These are phyloP conservation scores for Anguilla megastoma DNA, from an alignment of 2,797 vertebrate genomes.

Conservation along the genomic window DNA sequence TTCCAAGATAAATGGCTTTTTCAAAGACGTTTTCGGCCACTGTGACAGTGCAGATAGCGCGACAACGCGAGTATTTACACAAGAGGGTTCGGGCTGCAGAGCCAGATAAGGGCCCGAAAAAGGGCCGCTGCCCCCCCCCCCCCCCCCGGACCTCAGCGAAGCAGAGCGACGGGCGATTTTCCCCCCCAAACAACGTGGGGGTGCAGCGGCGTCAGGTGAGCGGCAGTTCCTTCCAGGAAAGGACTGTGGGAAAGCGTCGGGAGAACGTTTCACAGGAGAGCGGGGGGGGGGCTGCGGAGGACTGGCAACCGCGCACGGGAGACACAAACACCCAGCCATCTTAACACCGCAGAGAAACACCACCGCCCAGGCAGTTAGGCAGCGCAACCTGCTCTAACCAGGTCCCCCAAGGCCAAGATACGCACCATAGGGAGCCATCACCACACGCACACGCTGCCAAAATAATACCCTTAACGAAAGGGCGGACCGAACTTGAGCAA, in stretches of 20 bases:
- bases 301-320: constrained; percentile 27
- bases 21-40: background rate
- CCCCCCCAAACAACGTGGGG: constrained; percentile 11
- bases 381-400: background rate
- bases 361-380: background rate
- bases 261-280: constrained; percentile 53
- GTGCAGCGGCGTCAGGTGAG: constrained; percentile 32
- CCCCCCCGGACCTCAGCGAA: background rate
- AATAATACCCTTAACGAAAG: constrained; percentile 16
- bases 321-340: constrained; percentile 27
- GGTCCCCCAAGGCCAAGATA: background rate
- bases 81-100: background rate
- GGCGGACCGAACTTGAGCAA: background rate
- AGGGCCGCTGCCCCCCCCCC: background rate
- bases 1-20: background rate
- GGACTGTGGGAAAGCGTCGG: constrained; percentile 56
- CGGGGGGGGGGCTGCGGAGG: constrained; percentile 26
- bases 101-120: background rate
- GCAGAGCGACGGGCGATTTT: constrained; percentile 19
- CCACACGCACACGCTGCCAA: background rate
- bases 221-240: constrained; percentile 32
- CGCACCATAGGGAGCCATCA: constrained; percentile 40
- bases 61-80: background rate
- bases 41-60: background rate
- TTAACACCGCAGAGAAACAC: constrained; percentile 14